Conservation (phyloP, 2,888 invertebrate species). For the Limenitis arthemis region DNA sequence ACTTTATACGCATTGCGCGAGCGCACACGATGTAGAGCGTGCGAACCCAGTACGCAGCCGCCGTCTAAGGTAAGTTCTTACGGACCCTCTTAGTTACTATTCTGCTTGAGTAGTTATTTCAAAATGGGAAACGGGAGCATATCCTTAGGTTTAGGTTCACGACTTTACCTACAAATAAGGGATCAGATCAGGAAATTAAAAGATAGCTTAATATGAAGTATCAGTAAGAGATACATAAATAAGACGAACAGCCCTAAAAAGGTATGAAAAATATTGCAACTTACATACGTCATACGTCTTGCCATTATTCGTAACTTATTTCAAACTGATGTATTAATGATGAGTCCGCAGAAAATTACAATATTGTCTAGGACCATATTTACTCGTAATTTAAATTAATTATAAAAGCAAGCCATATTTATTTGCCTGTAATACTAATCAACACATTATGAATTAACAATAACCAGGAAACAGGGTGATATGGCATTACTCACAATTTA, state of each 20-base stretch:
- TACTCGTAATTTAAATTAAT: no score
- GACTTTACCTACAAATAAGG: conserved; percentile 9
- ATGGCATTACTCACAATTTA: no score
- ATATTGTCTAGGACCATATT: no score
- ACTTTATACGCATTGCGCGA: conserved; percentile 29
- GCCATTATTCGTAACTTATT: no score
- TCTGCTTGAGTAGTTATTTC: conserved; percentile 19
- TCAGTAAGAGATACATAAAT: neutral
- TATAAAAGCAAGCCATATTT: no score
- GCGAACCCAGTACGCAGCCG: conserved; percentile 34
- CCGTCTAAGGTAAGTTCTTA: conserved; percentile 22
- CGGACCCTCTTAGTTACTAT: conserved; percentile 28
- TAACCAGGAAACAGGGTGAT: no score
- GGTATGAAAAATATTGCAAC: no score
- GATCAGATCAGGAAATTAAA: conserved; percentile 3
- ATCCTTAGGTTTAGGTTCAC: conserved; percentile 19
- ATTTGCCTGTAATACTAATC: no score
- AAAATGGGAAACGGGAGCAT: conserved; percentile 28
- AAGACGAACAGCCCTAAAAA: neutral
- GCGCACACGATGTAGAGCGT: conserved; percentile 45
- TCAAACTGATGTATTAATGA: no score
- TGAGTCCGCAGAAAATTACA: no score
- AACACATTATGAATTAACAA: no score
- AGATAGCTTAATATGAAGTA: neutral
- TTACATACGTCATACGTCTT: no score